Conservation (phyloP, 2,888 invertebrate species). For the Acronicta aceris region DNA sequence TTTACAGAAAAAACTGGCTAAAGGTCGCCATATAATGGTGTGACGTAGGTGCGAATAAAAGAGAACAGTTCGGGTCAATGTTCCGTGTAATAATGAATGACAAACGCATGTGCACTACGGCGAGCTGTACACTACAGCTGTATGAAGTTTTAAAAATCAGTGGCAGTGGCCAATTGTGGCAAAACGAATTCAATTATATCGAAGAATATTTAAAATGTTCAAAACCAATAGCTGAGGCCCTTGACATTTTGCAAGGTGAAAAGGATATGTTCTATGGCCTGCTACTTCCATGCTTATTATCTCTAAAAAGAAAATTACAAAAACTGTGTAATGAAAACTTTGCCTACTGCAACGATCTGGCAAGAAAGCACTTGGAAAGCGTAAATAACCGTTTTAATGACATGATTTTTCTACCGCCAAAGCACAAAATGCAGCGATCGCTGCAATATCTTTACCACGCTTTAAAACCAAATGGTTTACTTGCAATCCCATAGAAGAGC, state of each 20-base stretch:
- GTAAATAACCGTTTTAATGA: slow-evolving; percentile 12
- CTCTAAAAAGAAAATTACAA: slow-evolving; percentile 26
- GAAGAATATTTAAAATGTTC: slow-evolving; percentile 27
- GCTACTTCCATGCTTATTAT: slow-evolving; percentile 24
- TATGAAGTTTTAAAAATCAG: slow-evolving; percentile 27
- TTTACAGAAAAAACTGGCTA: too few relatives aligned
- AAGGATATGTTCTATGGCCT: slow-evolving; percentile 15
- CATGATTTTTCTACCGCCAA: slow-evolving; percentile 18
- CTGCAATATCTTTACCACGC: slow-evolving; percentile 17
- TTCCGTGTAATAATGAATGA: too few relatives aligned
- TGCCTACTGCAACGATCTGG: slow-evolving; percentile 11
- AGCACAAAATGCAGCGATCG: slow-evolving; percentile 19
- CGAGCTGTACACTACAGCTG: too few relatives aligned
- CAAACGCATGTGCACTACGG: too few relatives aligned
- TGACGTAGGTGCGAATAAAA: too few relatives aligned
- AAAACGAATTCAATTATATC: slow-evolving; percentile 19
- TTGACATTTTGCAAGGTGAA: slow-evolving; percentile 19
- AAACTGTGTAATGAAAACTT: slow-evolving; percentile 23
- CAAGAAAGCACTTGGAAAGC: slow-evolving; percentile 5
- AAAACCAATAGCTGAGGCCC: slow-evolving; percentile 11
- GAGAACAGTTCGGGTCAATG: too few relatives aligned
- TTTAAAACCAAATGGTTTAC: slow-evolving; percentile 18
- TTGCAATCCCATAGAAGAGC: slow-evolving; percentile 13
- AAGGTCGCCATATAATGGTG: too few relatives aligned
- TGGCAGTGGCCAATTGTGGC: slow-evolving; percentile 17